Conservation (phyloP, 1,140 invertebrate species). For the Drosophila bipectinata region DNA sequence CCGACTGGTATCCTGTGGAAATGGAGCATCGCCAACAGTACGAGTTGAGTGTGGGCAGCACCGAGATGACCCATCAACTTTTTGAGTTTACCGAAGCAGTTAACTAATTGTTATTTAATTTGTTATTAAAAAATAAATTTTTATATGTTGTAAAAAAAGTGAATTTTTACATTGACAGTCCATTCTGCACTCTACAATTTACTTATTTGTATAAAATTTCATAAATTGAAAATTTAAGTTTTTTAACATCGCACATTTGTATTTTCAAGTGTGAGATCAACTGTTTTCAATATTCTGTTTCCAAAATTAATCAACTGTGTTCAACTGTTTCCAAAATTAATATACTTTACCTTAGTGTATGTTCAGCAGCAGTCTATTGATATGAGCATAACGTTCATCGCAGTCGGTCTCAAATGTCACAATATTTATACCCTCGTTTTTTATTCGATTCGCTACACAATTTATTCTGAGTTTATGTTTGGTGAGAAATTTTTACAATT, state of each 20-base stretch:
- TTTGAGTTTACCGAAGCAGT: constrained; percentile 71
- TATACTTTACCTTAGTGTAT: background rate
- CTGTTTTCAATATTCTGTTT: no score
- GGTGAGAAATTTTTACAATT: constrained; percentile 29
- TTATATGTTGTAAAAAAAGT: no score
- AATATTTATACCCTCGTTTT: constrained; percentile 38
- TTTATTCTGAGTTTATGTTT: constrained; percentile 57
- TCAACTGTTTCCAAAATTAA: background rate
- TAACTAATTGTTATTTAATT: constrained; percentile 24
- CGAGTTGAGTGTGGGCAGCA: constrained; percentile 67
- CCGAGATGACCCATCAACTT: constrained; percentile 72
- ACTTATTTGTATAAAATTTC: no score
- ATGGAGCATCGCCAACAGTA: constrained; percentile 70
- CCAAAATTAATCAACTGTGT: no score
- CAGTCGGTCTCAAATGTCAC: constrained; percentile 83
- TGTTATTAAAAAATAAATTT: background rate
- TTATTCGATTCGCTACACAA: constrained; percentile 74
- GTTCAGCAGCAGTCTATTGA: constrained; percentile 5
- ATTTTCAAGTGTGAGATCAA: no score
- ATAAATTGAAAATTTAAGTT: no score
- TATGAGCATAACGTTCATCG: constrained; percentile 1
- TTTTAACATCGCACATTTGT: no score
- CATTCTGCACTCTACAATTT: no score
- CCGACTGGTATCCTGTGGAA: constrained; percentile 79
- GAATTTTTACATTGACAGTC: no score